These are phyloP conservation scores for Octomys mimax DNA, from an alignment of 2,797 vertebrate genomes.

Conservation along the genomic window DNA sequence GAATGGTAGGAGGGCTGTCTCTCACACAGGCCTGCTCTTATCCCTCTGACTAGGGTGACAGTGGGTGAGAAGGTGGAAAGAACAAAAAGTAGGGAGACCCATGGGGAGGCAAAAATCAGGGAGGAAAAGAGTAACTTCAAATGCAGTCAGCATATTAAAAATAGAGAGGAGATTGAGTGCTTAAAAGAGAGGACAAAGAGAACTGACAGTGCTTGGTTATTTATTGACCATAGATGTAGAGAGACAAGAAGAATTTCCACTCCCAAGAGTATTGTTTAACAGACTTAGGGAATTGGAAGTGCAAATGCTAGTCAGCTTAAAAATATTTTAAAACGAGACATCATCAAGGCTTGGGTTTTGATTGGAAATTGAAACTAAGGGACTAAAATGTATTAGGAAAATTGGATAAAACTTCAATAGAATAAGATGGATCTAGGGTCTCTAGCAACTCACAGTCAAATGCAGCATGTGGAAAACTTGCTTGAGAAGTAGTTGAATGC, in stretches of 20 bases:
- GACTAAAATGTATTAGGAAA: not conserved
- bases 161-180: not conserved
- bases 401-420: not conserved
- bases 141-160: not conserved
- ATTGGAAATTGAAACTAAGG: not conserved
- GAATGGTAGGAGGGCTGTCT: constrained; percentile 51
- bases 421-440: not conserved
- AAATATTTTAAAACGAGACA: not conserved
- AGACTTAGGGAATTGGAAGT: not conserved
- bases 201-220: not conserved
- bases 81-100: not conserved
- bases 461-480: not conserved
- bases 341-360: not conserved
- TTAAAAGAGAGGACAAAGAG: not conserved
- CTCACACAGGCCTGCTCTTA: constrained; percentile 40
- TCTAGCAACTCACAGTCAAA: not conserved
- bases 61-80: not conserved
- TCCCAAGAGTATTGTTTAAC: not conserved
- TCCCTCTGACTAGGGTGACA: constrained; percentile 20
- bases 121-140: not conserved
- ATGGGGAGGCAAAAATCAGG: not conserved
- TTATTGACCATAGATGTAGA: not conserved
- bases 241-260: not conserved
- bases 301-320: not conserved
- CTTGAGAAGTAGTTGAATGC: fast-evolving